phyloP scores from a whole-genome alignment of 1,140 invertebrate genomes.

The Metopolophium dirhodum region DNA sequence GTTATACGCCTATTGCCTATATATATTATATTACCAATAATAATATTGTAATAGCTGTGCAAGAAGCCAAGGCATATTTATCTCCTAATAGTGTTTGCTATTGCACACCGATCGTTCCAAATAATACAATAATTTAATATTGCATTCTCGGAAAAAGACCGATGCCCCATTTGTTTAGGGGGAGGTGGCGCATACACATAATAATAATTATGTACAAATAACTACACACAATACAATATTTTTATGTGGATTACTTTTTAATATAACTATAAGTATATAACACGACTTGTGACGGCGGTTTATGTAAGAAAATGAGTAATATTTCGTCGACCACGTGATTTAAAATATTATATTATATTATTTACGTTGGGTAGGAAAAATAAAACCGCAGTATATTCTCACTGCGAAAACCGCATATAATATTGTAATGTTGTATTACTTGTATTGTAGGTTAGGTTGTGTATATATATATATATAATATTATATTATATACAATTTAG shows the following conservation, averaged over 20 bases:
- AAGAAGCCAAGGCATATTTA: background rate
- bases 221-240: background rate
- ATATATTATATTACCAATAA: background rate
- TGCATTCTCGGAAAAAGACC: background rate
- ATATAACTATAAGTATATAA: too few species aligned
- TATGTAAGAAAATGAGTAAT: background rate
- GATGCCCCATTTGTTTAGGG: background rate
- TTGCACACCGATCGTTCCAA: background rate
- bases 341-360: background rate
- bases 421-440: too few species aligned
- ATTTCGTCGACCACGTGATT: background rate
- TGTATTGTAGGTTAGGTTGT: too few species aligned
- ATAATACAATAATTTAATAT: background rate
- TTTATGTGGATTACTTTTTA: too few species aligned
- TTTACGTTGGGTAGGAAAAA: background rate
- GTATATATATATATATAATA: too few species aligned
- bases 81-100: background rate
- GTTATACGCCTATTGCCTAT: background rate
- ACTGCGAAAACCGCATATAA: background rate
- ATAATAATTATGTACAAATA: background rate
- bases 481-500: too few species aligned
- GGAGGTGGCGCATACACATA: background rate
- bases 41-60: background rate
- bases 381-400: background rate
- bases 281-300: too few species aligned